A percentile compares a stretch with the other conserved stretches of the same genome.
These are phyloP conservation scores for Morone chrysops DNA, from an alignment of 2,113 vertebrate genomes.

Conservation along the genomic window DNA sequence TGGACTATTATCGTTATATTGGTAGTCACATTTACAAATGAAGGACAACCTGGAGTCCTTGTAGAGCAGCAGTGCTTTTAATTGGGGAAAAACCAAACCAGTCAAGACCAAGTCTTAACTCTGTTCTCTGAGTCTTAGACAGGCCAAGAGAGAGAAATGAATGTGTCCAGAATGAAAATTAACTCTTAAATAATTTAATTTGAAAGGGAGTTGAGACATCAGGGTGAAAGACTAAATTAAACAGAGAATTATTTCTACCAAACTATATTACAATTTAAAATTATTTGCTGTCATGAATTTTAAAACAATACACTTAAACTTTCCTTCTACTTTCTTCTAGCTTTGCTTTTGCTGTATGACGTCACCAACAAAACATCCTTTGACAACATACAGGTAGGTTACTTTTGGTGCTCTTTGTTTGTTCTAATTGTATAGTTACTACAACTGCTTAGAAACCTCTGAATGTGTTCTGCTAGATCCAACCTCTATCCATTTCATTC, in stretches of 20 bases:
- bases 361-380: slow-evolving; percentile 95
- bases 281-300: neutral
- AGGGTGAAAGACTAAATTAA: slow-evolving; percentile 8
- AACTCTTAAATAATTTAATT: slow-evolving; percentile 7
- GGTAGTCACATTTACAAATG: neutral
- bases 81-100: too few relatives aligned
- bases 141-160: neutral
- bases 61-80: too few relatives aligned
- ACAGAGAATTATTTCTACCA: neutral
- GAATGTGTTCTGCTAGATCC: neutral
- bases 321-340: slow-evolving; percentile 70
- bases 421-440: neutral
- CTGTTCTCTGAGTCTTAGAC: neutral
- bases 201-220: slow-evolving; percentile 5
- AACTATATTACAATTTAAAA: neutral
- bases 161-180: neutral
- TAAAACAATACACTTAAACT: neutral
- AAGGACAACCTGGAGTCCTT: neutral
- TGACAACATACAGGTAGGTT: slow-evolving; percentile 92
- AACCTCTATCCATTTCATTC: neutral
- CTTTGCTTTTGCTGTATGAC: slow-evolving; percentile 93
- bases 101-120: neutral
- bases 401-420: neutral
- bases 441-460: neutral
- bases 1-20: neutral